These are phyloP conservation scores for Choreutis nemorana DNA, from an alignment of 2,888 invertebrate genomes.

Conservation along the genomic window DNA sequence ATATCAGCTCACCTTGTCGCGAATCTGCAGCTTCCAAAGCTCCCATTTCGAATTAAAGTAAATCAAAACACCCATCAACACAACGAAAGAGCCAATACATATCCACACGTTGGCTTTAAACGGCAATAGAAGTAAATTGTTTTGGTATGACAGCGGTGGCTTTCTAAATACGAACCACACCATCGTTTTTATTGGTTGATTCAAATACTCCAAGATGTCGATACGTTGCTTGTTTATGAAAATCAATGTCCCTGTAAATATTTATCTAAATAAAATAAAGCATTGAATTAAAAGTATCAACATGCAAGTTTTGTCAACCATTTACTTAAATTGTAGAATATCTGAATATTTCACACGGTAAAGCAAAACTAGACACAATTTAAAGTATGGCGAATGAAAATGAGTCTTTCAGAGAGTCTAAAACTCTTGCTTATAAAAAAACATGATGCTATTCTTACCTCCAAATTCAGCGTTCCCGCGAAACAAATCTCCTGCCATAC, in stretches of 20 bases:
- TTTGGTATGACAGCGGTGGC: constrained; percentile 70
- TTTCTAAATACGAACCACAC: constrained; percentile 69
- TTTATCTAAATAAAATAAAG: too few relatives aligned
- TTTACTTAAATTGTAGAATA: not conserved
- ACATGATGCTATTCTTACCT: too few relatives aligned
- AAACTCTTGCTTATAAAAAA: too few relatives aligned
- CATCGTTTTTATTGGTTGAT: constrained; percentile 35
- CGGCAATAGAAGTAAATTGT: constrained; percentile 71
- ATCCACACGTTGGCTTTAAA: constrained; percentile 70
- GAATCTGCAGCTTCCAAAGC: too few relatives aligned
- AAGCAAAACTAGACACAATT: too few relatives aligned
- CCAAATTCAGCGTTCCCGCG: constrained; percentile 32
- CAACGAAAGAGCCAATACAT: constrained; percentile 40
- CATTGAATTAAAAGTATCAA: not conserved
- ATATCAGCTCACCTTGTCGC: too few relatives aligned
- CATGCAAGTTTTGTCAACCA: too few relatives aligned
- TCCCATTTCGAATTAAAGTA: too few relatives aligned
- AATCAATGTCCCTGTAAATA: constrained; percentile 24
- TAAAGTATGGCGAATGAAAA: too few relatives aligned
- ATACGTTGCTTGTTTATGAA: constrained; percentile 25
- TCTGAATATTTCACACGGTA: too few relatives aligned
- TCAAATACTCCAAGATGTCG: constrained; percentile 44
- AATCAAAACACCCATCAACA: too few relatives aligned
- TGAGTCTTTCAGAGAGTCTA: too few relatives aligned
- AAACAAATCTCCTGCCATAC: constrained; percentile 32